Evolutionary conservation across 2,113 vertebrate genomes (phyloP), one percentile per base, ranked within the genome.

Genomic region (Gallinago media): DNA sequence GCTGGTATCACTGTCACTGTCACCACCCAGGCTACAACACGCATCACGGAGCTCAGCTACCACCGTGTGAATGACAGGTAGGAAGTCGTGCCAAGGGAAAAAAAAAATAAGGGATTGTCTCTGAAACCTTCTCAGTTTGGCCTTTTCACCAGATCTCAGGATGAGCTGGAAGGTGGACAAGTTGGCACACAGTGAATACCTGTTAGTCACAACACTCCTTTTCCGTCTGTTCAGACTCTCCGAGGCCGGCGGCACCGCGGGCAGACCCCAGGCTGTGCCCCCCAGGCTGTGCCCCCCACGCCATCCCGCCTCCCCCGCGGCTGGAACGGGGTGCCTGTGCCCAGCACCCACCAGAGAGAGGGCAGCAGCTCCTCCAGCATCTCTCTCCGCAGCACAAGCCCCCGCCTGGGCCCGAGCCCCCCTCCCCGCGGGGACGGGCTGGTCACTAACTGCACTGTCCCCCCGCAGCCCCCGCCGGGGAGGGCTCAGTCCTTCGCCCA

Each of bases 321-420:
- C 15, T 12, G 4, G 19, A 82, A 47, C 62, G 7, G 8, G 14
- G 22, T 4, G 13, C 25, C 22, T 4, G 8, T 55, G 27, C 54
- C 7, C 63, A 23, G 8, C 27, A 46, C 38, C 34, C 10, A 36
- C 44, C 22, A 36, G 23, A 25, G 4, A 62, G 20, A 10, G 1
- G 1, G 32, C 13, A 42, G 19, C 15, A 31, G 21, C n/a, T 42
- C 46, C 7, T n/a, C 8, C 26, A 36, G 23, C 17, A 47, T 20
- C 36, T 46, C 44, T 11, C 27, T 2, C 52, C 22, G 3, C 3
- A 6, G 20, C 6, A 18, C 25, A 12, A 42, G 47, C 52, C 65
- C 4, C 3, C 12, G 21, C 9, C 20, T 29, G 8, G 2, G 6
- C 15, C 12, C 14, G 16, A 63, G 32, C 21, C 3, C 4, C 44